phyloP scores from a whole-genome alignment of 2,888 invertebrate genomes.

The Epinotia ramella region DNA sequence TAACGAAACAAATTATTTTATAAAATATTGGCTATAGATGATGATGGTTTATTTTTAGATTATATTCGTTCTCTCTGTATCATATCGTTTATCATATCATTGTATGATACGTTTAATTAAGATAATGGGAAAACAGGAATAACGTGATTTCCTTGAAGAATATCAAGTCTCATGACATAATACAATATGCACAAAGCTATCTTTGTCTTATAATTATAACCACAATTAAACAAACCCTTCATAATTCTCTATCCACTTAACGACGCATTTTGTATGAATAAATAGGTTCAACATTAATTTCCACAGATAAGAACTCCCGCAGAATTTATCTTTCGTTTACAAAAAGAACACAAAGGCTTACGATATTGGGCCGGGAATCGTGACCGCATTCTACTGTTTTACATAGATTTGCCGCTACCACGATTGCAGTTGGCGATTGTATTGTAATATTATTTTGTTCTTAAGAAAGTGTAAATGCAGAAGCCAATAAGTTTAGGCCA shows the following conservation, averaged over 20 bases:
- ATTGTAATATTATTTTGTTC: neutral
- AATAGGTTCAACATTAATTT: conserved; percentile 50
- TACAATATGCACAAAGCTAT: too few relatives aligned
- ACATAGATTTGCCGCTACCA: conserved; percentile 40
- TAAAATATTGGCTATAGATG: too few relatives aligned
- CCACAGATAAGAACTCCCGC: conserved; percentile 60
- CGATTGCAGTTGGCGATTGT: neutral
- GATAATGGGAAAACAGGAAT: too few relatives aligned
- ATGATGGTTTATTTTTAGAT: too few relatives aligned
- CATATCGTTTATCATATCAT: too few relatives aligned
- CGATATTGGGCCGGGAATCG: conserved; percentile 61
- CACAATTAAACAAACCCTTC: neutral
- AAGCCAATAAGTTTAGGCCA: too few relatives aligned
- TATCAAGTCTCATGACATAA: too few relatives aligned
- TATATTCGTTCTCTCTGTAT: too few relatives aligned
- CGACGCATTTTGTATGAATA: conserved; percentile 28
- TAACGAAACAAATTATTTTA: too few relatives aligned
- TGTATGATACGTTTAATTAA: too few relatives aligned
- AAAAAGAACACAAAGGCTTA: conserved; percentile 67
- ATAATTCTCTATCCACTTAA: conserved; percentile 19
- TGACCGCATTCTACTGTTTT: conserved; percentile 60
- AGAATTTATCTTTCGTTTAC: conserved; percentile 69
- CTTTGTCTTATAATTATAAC: too few relatives aligned
- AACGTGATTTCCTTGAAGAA: too few relatives aligned
- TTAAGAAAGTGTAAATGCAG: neutral